Evolutionary conservation across 1,140 invertebrate genomes (phyloP), one percentile per base, ranked within the genome.

Genomic region (Zaprionus capensis): DNA sequence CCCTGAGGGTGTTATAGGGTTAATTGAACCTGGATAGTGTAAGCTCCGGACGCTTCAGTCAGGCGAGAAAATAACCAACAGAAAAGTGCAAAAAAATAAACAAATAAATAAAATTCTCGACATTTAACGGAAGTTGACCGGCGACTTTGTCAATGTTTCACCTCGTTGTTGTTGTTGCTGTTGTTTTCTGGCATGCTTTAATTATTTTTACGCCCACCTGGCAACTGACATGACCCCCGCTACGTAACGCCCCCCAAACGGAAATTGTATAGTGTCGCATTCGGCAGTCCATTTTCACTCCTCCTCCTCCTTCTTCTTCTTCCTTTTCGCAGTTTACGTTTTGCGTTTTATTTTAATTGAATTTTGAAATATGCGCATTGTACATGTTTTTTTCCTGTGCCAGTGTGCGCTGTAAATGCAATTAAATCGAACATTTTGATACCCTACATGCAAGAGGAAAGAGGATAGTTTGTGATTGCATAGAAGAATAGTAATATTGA

Each of bases 311-410:
- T 34, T 53, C 12, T 44, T n/a, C 34, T 53, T 22, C n/a, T 17
- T 73, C 49, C 64, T 12, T 67, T 57, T 58, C 38, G 75, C 41
- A 46, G 41, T 46, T 46, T 46, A 71, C 77, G 38, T 66, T 65
- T 88, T 87, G 71, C 71, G 81, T 88, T 88, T 87, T 87, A 88
- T 79, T 88, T 90, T 88, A 90, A 88, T 90, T 88, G 86, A 88
- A 88, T 81, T 88, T 88, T 88, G 85, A 88, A 88, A 88, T 90
- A 88, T 90, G 81, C 78, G 71, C 71, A 51, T 51, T 64, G 69
- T 66, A 28, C 65, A 59, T 49, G 65, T 73, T 63, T 67, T 67
- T 64, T 74, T 63, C 31, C 9, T 34, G 31, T 77, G 14, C 36
- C 20, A 38, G 58, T 44, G 65, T 78, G 57, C 49, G 65, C 78